A percentile compares a stretch with the other conserved stretches of the same genome.
phyloP scores from a whole-genome alignment of 2,888 invertebrate genomes.

The Tinea pellionella region DNA sequence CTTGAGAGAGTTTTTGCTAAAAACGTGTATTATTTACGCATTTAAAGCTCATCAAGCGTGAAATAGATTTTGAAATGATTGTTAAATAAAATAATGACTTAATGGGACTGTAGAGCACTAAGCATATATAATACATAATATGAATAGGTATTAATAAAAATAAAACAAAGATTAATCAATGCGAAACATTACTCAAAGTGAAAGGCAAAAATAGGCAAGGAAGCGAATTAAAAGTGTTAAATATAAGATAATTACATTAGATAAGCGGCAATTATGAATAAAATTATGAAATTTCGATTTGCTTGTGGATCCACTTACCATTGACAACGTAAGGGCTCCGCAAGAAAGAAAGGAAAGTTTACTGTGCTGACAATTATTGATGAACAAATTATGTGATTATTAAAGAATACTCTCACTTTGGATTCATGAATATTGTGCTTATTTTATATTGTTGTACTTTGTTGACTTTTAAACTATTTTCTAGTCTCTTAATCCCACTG shows the following conservation, averaged over 20 bases:
- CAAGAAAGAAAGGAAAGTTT: constrained; percentile 68
- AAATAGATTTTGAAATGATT: constrained; percentile 8
- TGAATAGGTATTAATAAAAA: constrained; percentile 18
- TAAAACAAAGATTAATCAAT: constrained; percentile 48
- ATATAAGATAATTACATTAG: constrained; percentile 22
- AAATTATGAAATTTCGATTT: constrained; percentile 32
- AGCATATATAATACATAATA: too few species aligned
- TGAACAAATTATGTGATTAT: constrained; percentile 16
- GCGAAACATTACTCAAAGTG: constrained; percentile 68
- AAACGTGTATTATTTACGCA: constrained; percentile 8
- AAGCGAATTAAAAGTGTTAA: constrained; percentile 21
- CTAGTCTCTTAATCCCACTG: too few species aligned
- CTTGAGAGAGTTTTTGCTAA: neutral
- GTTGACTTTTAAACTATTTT: too few species aligned
- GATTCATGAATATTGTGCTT: neutral
- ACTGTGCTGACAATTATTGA: constrained; percentile 59
- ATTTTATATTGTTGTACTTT: too few species aligned
- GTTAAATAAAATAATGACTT: constrained; percentile 7
- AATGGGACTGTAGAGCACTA: neutral
- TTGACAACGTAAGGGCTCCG: constrained; percentile 68
- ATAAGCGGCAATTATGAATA: constrained; percentile 50
- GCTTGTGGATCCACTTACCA: constrained; percentile 65
- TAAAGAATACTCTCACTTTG: constrained; percentile 26
- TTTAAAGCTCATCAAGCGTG: constrained; percentile 33
- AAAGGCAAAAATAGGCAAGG: constrained; percentile 37